These are phyloP conservation scores for Macrocentrus cingulum DNA, from an alignment of 1,140 invertebrate species.

Conservation along the genomic window DNA sequence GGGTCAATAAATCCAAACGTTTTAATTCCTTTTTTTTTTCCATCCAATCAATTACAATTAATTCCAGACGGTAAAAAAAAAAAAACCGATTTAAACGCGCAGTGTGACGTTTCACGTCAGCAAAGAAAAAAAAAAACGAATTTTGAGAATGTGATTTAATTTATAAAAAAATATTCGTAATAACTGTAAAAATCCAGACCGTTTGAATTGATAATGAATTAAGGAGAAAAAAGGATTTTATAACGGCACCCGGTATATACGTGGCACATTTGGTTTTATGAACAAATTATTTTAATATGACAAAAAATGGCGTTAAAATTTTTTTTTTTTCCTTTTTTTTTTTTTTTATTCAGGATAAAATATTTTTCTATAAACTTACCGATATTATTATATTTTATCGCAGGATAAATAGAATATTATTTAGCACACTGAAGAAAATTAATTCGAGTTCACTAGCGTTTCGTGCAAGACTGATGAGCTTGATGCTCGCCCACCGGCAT, in stretches of 20 bases:
- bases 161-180: background rate
- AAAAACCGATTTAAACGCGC: background rate
- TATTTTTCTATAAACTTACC: too few relatives aligned
- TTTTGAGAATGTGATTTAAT: background rate
- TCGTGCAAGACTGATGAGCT: slow-evolving; percentile 48
- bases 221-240: slow-evolving; percentile 3
- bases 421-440: background rate
- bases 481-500: slow-evolving; percentile 43
- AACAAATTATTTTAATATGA: background rate
- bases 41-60: background rate
- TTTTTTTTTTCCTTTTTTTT: too few relatives aligned
- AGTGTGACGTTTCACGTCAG: background rate
- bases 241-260: slow-evolving; percentile 13
- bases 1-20: too few relatives aligned
- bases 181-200: too few relatives aligned
- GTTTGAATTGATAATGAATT: background rate
- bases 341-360: too few relatives aligned
- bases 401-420: background rate
- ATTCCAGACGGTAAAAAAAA: background rate
- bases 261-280: background rate
- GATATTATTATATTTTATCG: too few relatives aligned
- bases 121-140: too few relatives aligned
- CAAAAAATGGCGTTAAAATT: background rate
- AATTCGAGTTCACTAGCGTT: slow-evolving; percentile 29
- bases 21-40: too few relatives aligned